Evolutionary conservation across 2,797 vertebrate species (phyloP), one percentile per base, ranked within the genome.

Genomic region (Simalia tracyae): DNA sequence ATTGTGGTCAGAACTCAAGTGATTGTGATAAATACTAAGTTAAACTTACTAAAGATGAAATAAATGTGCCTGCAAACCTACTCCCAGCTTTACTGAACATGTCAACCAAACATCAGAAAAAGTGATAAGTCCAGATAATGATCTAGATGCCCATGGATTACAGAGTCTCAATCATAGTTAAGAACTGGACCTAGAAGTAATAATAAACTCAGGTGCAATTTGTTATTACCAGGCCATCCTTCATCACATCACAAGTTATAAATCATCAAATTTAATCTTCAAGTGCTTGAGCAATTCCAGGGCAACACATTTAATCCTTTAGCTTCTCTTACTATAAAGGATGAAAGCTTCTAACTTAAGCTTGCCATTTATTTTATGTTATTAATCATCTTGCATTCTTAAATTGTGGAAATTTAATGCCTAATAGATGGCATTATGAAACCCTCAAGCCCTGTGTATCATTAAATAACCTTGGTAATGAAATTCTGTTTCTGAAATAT

Each of bases 391-490:
- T 93, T 24, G 26, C 50, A 54, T 86, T 22, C 28, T 91, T 17
- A 56, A 1, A 26, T 81, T 90, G 84, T 46, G 22, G 0, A 76
- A 6, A 68, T 85, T 87, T 90, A 66, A 84, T 28, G 0, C 0
- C 0, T 36, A 5, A 31, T 1, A 89, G 93, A 86, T 61, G 84
- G 28, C 19, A 54, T 89, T 17, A 15, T 0, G 0, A 1, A 9
- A 50, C 36, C 54, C 90, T 61, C 93, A 93, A 91, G 89, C 50
- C 91, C 84, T 92, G 15, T 0, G 0, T 92, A 81, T 93, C 91
- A 2, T 89, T 92, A 15, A 92, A 84, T 72, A 93, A 94, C 8
- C 5, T 72, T 42, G 56, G 81, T 24, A 94, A 91, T 76, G 56
- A 91, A 87, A 87, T 90, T 14, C 60, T 81, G 54, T 94, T 91